These are phyloP conservation scores for Ormyrus pomaceus DNA, from an alignment of 2,888 invertebrate species.

Conservation along the genomic window DNA sequence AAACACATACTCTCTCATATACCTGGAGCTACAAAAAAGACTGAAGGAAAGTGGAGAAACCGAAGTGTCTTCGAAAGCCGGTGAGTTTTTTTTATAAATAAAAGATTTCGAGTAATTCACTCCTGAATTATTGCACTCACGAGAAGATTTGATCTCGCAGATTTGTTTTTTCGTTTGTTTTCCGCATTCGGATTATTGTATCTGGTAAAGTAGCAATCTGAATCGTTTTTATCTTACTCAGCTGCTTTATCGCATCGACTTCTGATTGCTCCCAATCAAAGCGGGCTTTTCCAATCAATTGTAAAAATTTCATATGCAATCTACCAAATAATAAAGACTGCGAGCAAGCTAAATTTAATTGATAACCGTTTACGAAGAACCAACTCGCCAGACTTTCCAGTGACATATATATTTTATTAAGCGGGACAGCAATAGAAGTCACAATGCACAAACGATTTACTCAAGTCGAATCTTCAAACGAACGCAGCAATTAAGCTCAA, in stretches of 20 bases:
- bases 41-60: conserved; percentile 81
- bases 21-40: conserved; percentile 82
- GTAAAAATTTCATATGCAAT: too few species aligned
- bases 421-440: too few species aligned
- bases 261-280: too few species aligned
- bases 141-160: background rate
- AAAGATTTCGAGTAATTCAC: background rate
- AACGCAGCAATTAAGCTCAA: background rate
- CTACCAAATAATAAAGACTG: too few species aligned
- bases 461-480: background rate
- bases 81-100: conserved; percentile 78
- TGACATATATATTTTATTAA: too few species aligned
- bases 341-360: too few species aligned
- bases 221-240: too few species aligned
- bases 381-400: too few species aligned
- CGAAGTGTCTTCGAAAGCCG: conserved; percentile 88
- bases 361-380: too few species aligned
- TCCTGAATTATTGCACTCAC: background rate
- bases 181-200: background rate
- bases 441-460: too few species aligned
- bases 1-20: conserved; percentile 91
- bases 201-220: background rate
- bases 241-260: too few species aligned
- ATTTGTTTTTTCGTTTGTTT: background rate
- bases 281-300: too few species aligned